Base-by-base conservation (phyloP, 30 jellyfish, hydroid and myxozoan species). In the Hydractinia symbiolongicarpus region DNA sequence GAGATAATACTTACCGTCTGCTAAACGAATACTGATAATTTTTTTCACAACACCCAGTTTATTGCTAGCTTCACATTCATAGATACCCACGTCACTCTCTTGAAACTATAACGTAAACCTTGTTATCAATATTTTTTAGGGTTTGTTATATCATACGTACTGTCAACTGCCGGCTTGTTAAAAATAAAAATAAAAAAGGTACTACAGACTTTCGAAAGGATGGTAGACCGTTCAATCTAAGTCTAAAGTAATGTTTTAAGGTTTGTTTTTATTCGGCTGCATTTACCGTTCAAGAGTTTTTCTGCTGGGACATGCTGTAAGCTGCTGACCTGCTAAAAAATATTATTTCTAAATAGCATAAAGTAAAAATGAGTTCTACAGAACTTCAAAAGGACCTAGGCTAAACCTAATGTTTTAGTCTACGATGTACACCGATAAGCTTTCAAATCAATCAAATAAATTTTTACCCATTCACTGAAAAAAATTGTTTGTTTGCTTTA, bases 11-110 rank as follows among this genome's bases (percentile, higher is more conserved):
- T 72, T 9, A 74, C 83, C 83, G 9, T 13, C n/a, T 3, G 51
- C 51, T 49, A 54, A 8, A 5, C 80, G 77, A 5, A 77, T 30
- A 56, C 58, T 15, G 14, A 77, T 49, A 55, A 30, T 52, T 54
- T 54, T 77, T 19, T 61, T 49, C n/a, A 30, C 85, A 1, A 54
- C 15, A n/a, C 85, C 85, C 15, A 77, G 58, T 21, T 77, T 79
- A 54, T 77, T 77, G 7, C 58, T 16, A 11, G 50, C 85, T 77
- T 55, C 78, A 30, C 85, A 77, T 56, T 15, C 53, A 61, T 77
- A 77, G 17, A 55, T 54, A 54, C 79, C 79, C 10, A 30, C 81
- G 60, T 77, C 78, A 9, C 40, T 66, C 14, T 52, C 16, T 20
- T 19, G 51, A 19, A 77, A n/a, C 85, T 77, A n/a, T 54, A 76